Evolutionary conservation across 2,113 vertebrate species (phyloP).

Genomic region (Sinocyclocheilus anophthalmus): DNA sequence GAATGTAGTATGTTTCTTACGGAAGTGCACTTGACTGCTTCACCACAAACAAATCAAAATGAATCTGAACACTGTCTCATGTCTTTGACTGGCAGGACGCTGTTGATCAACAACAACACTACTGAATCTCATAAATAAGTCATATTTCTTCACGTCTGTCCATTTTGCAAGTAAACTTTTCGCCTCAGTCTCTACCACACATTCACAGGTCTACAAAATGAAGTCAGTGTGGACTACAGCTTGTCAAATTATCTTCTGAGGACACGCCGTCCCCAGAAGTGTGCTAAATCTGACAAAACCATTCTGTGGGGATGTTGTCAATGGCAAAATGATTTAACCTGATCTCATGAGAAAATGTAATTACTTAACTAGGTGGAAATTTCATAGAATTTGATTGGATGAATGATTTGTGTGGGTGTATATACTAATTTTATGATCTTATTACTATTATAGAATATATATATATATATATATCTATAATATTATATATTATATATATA

Average conservation of each 20-base stretch:
- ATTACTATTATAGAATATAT: no score
- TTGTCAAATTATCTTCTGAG: not conserved
- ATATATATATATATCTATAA: no score
- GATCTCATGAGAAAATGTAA: not conserved
- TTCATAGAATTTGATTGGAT: no score
- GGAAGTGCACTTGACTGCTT: not conserved
- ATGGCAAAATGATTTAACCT: not conserved
- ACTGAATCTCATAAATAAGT: conserved; percentile 20
- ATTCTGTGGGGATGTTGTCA: not conserved
- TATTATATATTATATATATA: no score
- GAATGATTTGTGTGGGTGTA: no score
- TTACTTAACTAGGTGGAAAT: no score
- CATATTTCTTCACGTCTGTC: not conserved
- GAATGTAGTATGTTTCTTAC: not conserved
- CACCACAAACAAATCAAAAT: not conserved
- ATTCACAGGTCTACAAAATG: not conserved
- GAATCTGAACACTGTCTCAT: not conserved
- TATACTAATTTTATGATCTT: no score
- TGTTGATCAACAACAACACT: not conserved
- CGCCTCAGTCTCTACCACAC: not conserved
- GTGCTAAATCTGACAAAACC: not conserved
- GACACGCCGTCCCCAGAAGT: not conserved
- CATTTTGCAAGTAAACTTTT: not conserved
- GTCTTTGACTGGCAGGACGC: not conserved
- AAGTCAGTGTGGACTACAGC: not conserved